Evolutionary conservation across 2,888 invertebrate species (phyloP), one percentile per base, ranked within the genome.

Genomic region (Nemoura dubitans): DNA sequence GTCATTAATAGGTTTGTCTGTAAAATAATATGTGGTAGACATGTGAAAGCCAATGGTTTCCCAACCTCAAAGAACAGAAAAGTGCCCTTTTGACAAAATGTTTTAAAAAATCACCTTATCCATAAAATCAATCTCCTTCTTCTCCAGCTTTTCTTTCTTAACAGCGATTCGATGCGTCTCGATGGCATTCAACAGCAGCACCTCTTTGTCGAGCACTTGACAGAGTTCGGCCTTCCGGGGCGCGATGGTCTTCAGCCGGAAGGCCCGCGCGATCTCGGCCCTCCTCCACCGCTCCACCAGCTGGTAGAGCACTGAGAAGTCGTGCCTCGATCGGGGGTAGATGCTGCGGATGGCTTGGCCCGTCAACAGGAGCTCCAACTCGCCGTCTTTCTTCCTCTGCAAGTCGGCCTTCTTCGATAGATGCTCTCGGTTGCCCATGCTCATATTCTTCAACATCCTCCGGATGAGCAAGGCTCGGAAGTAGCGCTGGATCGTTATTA

Each of bases 261-360:
- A 93, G 89, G 96, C 95, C 89, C 96, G 92, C 85, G 94, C 92
- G 86, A 94, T 93, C 92, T 95, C 94, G 21, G 93, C 93, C 88
- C 93, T 93, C 90, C 94, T 94, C 95, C 95, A 95, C 29, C 93
- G 92, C 89, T 95, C 96, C 76, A 94, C 93, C 94, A 94, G 93
- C 26, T 94, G 93, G 90, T 95, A 96, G 0, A 97, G 91, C 92
- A 96, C 93, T 89, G 95, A 95, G 89, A 96, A 97, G 90, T 96
- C 96, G 89, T 94, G 93, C 87, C 94, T 93, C 5, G 94, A 95
- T 88, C 94, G 93, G 85, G 94, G 92, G 77, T 86, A 87, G 42
- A 86, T 42, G 26, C 76, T 21, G 30, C 76, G 25, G 43, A 59
- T 76, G 10, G 30, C 29, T 21, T 25, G 76, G 0, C 6, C 1